These are phyloP conservation scores for Trichogramma pretiosum DNA, from an alignment of 1,140 invertebrate species.

Conservation along the genomic window DNA sequence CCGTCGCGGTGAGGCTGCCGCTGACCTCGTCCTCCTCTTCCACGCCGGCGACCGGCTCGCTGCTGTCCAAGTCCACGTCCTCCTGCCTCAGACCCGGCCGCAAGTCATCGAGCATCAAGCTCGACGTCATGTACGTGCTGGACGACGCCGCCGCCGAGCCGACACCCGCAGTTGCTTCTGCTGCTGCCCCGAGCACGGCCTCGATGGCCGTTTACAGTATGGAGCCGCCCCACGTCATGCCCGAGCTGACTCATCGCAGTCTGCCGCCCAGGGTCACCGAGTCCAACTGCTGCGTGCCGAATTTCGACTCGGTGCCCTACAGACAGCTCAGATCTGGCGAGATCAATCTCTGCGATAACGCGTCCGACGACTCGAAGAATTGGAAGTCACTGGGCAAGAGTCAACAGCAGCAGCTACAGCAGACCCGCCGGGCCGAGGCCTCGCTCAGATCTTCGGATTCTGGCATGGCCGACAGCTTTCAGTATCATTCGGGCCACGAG, in stretches of 20 bases:
- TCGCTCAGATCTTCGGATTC: slow-evolving; percentile 63
- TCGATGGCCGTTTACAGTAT: background rate
- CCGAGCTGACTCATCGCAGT: slow-evolving; percentile 2
- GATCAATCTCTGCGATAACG: slow-evolving; percentile 21
- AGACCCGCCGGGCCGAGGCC: slow-evolving; percentile 29
- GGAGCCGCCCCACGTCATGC: background rate
- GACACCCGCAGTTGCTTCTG: background rate
- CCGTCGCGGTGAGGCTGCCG: slow-evolving; percentile 1
- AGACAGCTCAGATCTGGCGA: slow-evolving; percentile 5
- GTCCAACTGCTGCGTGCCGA: slow-evolving; percentile 1
- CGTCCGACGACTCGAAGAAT: slow-evolving; percentile 22
- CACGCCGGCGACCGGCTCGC: no score
- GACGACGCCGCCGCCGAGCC: slow-evolving; percentile 1
- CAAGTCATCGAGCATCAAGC: slow-evolving; percentile 34
- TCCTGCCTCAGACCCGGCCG: slow-evolving; percentile 12
- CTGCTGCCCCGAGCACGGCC: background rate
- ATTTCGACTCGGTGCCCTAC: slow-evolving; percentile 13
- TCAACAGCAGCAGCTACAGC: slow-evolving; percentile 14
- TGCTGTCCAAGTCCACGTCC: no score
- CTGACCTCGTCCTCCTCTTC: background rate
- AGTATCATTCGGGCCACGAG: slow-evolving; percentile 33
- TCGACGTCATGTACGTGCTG: slow-evolving; percentile 33
- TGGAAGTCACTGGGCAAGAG: slow-evolving; percentile 20
- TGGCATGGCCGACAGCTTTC: slow-evolving; percentile 71
- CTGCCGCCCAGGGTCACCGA: slow-evolving; percentile 1